Percentiles rank a stretch among this genome's conserved stretches.
These are phyloP conservation scores for Rhopilema esculentum DNA, from an alignment of 30 jellyfish, hydroid and myxozoan species.

Conservation along the genomic window DNA sequence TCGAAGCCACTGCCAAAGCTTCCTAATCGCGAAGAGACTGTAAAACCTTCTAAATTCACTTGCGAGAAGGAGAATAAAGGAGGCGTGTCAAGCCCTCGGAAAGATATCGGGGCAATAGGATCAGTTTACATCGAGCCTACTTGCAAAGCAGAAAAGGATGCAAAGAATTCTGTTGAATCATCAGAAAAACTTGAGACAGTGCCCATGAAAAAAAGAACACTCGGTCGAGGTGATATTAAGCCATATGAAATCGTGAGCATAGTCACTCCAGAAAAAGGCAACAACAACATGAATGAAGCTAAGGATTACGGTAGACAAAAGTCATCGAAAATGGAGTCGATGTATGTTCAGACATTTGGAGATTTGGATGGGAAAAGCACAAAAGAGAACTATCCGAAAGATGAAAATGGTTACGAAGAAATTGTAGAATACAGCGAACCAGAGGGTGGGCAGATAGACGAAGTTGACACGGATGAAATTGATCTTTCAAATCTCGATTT, in stretches of 20 bases:
- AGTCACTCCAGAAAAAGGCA: slow-evolving; percentile 2
- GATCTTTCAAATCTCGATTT: slow-evolving; percentile 44
- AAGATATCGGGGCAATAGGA: slow-evolving; percentile 7
- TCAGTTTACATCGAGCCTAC: slow-evolving; percentile 49
- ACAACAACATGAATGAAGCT: not conserved
- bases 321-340: slow-evolving; percentile 48
- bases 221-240: slow-evolving; percentile 73
- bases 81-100: not conserved
- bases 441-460: not conserved
- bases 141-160: not conserved
- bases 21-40: not conserved
- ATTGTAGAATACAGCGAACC: slow-evolving; percentile 32
- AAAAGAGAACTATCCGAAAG: not conserved
- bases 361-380: not conserved
- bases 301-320: not conserved
- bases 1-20: slow-evolving; percentile 5
- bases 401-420: slow-evolving; percentile 43
- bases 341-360: slow-evolving; percentile 56
- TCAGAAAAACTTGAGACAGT: slow-evolving; percentile 6
- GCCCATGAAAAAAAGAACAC: slow-evolving; percentile 50
- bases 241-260: slow-evolving; percentile 63
- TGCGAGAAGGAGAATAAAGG: not conserved
- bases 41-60: not conserved
- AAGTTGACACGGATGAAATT: slow-evolving; percentile 22
- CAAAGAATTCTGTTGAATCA: not conserved